Evolutionary conservation across 2,113 vertebrate genomes (phyloP), one percentile per base, ranked within the genome.

Genomic region (Malurus alboscapulatus): DNA sequence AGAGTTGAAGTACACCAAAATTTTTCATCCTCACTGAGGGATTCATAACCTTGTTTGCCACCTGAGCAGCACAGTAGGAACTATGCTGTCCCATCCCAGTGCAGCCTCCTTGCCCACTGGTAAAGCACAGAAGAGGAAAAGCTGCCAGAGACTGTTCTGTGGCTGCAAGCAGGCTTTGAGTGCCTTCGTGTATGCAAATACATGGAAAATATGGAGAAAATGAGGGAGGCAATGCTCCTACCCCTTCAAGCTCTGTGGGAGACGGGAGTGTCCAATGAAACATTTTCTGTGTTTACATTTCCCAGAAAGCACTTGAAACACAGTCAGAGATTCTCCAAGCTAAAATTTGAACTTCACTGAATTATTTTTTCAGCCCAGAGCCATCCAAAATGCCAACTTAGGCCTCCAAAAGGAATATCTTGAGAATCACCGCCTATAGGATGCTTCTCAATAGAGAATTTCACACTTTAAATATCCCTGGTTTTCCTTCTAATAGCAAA

Each of bases 191-290:
- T 14, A 11, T 27, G 17, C 7, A 77, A 53, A 45, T 12, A 47
- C 4, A 55, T 9, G 3, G 24, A 32, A 50, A 76, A 73, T 32
- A 50, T 2, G 0, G 44, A 12, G 15, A 68, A 75, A 93, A 38
- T 27, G 38, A 42, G 4, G 8, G 13, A 20, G 10, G 10, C 2
- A 45, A 50, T 44, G 11, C 4, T 34, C 0, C 0, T n/a, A 25
- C 22, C 3, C 9, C 7, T 63, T 27, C 47, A 21, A 48, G 17
- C 0, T 78, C 42, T 58, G 4, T 3, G 5, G 7, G 11, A 67
- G 11, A 32, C 0, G 0, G 6, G 15, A 38, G 7, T 2, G 18
- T 47, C 21, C 34, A 12, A 14, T 5, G 12, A 13, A 58, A 47
- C 0, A 5, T 40, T 66, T 77, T 55, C 13, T 11, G 3, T 1